Percentiles rank a stretch among this genome's conserved stretches.
phyloP scores from a whole-genome alignment of 2,888 invertebrate genomes.

The Tachina lurida region DNA sequence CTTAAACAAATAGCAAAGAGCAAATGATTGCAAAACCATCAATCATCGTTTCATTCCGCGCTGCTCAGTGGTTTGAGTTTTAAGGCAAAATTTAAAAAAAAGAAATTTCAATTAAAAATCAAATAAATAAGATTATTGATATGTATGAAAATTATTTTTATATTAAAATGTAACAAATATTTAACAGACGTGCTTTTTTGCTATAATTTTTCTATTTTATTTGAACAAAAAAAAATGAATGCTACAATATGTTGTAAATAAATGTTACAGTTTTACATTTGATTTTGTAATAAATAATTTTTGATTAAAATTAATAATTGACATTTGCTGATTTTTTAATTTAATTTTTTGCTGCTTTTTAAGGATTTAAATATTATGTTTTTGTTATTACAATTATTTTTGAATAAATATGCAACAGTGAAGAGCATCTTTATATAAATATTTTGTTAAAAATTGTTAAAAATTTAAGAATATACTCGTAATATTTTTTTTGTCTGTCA shows the following conservation, averaged over 20 bases:
- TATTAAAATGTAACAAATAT: slow-evolving; percentile 50
- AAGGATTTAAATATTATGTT: slow-evolving; percentile 19
- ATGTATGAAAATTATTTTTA: not conserved
- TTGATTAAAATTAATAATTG: slow-evolving; percentile 68
- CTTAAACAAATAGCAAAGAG: slow-evolving; percentile 14
- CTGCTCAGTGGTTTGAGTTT: slow-evolving; percentile 3
- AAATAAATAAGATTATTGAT: not conserved
- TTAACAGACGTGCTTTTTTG: slow-evolving; percentile 58
- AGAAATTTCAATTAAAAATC: not conserved
- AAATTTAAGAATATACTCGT: too few species aligned
- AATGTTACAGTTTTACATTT: slow-evolving; percentile 50
- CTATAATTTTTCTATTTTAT: slow-evolving; percentile 26
- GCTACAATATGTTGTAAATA: slow-evolving; percentile 32
- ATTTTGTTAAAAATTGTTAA: not conserved
- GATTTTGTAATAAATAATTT: slow-evolving; percentile 69
- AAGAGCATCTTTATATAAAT: not conserved
- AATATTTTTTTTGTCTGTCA: too few species aligned
- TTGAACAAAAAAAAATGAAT: not conserved
- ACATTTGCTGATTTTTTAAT: slow-evolving; percentile 58
- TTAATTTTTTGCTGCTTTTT: slow-evolving; percentile 19
- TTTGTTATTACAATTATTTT: not conserved
- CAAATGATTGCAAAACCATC: slow-evolving; percentile 52
- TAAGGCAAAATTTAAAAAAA: slow-evolving; percentile 13
- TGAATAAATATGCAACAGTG: slow-evolving; percentile 13
- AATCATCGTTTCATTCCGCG: slow-evolving; percentile 43